Conservation (phyloP, 2,113 vertebrate species). For the Carlito syrichta region DNA sequence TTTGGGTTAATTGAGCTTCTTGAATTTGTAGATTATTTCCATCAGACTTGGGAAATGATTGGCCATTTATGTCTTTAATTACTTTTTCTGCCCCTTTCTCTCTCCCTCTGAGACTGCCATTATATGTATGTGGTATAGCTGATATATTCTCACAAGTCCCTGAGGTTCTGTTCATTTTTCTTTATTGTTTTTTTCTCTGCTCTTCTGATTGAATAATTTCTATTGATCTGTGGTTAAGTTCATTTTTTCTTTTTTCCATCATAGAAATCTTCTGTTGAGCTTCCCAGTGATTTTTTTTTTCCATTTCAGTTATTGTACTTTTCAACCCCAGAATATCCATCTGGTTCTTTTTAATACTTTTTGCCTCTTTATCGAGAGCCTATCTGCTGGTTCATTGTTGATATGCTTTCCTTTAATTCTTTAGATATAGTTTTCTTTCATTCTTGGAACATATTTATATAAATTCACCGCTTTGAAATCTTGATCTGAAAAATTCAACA, state of each 20-base stretch:
- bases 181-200: not conserved
- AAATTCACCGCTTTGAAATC: not conserved
- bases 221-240: not conserved
- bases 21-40: not conserved
- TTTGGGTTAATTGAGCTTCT: not conserved
- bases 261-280: not conserved
- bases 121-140: not conserved
- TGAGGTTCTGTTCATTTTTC: not conserved
- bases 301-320: not conserved
- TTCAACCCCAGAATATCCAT: not conserved
- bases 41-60: not conserved
- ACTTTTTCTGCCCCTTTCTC: not conserved
- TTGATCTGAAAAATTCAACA: not conserved
- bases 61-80: not conserved
- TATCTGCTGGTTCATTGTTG: not conserved
- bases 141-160: not conserved
- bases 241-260: not conserved
- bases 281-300: not conserved
- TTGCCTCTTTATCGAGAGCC: not conserved
- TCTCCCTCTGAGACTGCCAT: not conserved
- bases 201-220: not conserved
- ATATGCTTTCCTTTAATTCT: not conserved
- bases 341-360: not conserved
- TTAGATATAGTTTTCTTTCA: not conserved
- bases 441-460: not conserved